A percentile compares a stretch with the other conserved stretches of the same genome.
phyloP scores from a whole-genome alignment of 2,797 vertebrate species.

The Semaprochilodus insignis region DNA sequence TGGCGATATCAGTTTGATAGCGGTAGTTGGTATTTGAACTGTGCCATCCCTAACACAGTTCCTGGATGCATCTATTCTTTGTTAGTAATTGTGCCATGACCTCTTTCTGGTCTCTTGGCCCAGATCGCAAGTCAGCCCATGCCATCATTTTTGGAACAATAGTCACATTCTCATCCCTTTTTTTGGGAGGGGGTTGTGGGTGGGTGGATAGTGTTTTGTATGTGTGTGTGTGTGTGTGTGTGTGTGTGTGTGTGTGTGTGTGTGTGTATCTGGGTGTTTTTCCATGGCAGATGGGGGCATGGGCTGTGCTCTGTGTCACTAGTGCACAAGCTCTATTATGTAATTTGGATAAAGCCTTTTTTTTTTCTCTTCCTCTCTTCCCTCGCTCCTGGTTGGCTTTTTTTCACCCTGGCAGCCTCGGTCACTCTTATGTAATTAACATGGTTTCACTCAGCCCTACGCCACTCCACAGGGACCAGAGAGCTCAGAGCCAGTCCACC shows the following conservation, averaged over 20 bases:
- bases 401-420: slow-evolving; percentile 54
- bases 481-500: neutral
- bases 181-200: neutral
- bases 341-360: slow-evolving; percentile 60
- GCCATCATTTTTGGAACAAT: slow-evolving; percentile 49
- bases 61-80: neutral
- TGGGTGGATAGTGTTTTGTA: slow-evolving; percentile 1
- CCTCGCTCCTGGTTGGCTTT: slow-evolving; percentile 61
- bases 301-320: slow-evolving; percentile 67
- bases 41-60: neutral
- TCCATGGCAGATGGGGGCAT: slow-evolving; percentile 65
- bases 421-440: slow-evolving; percentile 67
- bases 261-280: slow-evolving; percentile 59
- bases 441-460: slow-evolving; percentile 54
- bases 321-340: slow-evolving; percentile 67
- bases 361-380: slow-evolving; percentile 8
- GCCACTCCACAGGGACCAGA: slow-evolving; percentile 11
- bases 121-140: slow-evolving; percentile 39
- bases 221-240: slow-evolving; percentile 6
- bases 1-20: too few relatives aligned
- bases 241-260: slow-evolving; percentile 46
- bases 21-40: too few relatives aligned
- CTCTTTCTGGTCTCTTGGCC: slow-evolving; percentile 32
- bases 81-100: slow-evolving; percentile 34
- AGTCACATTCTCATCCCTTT: slow-evolving; percentile 53